Base-by-base conservation (phyloP, 2,113 vertebrate species). In the Cariama cristata region DNA sequence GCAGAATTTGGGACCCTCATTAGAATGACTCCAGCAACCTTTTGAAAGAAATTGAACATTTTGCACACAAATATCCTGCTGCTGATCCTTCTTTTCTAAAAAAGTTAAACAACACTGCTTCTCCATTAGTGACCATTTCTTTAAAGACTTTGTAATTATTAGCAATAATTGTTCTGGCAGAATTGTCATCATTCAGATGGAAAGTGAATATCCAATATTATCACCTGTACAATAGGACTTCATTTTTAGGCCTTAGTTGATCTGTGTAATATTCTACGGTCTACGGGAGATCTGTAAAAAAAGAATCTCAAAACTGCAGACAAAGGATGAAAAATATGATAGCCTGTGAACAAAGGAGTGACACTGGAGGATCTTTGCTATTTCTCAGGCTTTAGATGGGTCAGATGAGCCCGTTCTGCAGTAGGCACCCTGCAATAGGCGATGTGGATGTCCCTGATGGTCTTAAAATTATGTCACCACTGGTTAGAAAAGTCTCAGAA, bases 1-100 rank as follows among this genome's bases (percentile, higher is more conserved):
- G 44, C 77, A 93, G 83, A 90, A 97, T 94, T 49, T 94, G 83
- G 64, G 67, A 87, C 42, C 30, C 45, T 82, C 56, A 79, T 67
- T 69, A 91, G 59, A 85, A 94, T 56, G 66, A 93, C 76, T 67
- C 73, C 80, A 73, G 42, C 23, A 92, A 63, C 86, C 45, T 49
- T 96, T 73, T 86, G 72, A 94, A 94, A 93, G 63, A 96, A 95
- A 94, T 40, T 11, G 32, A 96, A 80, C 72, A 82, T 60, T 93
- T 95, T 90, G 81, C 59, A 96, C 68, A 52, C 32, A 96, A 95
- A 87, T 75, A 74, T 79, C 53, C 82, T 84, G 56, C 38, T 93
- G 64, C 20, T 71, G 85, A 81, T 79, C 33, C 32, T 69, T 86
- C 88, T 87, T 94, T 88, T 94, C 89, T 69, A 79, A 90, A 59